These are phyloP conservation scores for Chelidonichthys spinosus DNA, from an alignment of 2,797 vertebrate genomes.

Conservation along the genomic window DNA sequence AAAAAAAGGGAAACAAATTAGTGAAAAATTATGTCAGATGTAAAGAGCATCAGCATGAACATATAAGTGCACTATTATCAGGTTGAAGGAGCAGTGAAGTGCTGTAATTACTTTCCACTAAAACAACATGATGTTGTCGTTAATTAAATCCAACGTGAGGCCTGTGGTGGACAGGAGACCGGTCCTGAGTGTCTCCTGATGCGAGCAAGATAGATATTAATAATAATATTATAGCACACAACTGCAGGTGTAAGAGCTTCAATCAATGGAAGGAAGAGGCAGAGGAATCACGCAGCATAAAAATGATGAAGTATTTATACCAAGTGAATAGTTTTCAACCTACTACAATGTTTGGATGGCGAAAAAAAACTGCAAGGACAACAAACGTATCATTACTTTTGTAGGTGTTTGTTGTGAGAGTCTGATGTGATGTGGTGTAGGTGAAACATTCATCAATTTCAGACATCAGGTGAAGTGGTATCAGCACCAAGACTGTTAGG, in stretches of 20 bases:
- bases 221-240: not conserved
- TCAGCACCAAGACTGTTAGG: conserved; percentile 10
- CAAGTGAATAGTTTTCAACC: not conserved
- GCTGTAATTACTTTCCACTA: not conserved
- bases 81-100: not conserved
- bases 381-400: conserved; percentile 30
- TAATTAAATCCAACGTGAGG: not conserved
- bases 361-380: conserved; percentile 4
- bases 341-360: not conserved
- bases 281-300: not conserved
- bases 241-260: not conserved
- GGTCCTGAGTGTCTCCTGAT: not conserved
- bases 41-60: not conserved
- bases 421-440: conserved; percentile 45
- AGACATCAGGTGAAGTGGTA: conserved; percentile 28
- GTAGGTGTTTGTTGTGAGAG: conserved; percentile 52
- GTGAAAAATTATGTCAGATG: not conserved
- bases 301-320: not conserved
- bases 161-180: not conserved
- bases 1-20: conserved; percentile 24
- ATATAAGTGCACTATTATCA: not conserved
- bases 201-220: not conserved
- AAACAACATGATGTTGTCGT: not conserved
- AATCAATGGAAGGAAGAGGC: not conserved
- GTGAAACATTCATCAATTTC: conserved; percentile 13